Percentiles rank a stretch among this genome's conserved stretches.
phyloP scores from a whole-genome alignment of 2,888 invertebrate species.

The Habrosyne pyritoides region DNA sequence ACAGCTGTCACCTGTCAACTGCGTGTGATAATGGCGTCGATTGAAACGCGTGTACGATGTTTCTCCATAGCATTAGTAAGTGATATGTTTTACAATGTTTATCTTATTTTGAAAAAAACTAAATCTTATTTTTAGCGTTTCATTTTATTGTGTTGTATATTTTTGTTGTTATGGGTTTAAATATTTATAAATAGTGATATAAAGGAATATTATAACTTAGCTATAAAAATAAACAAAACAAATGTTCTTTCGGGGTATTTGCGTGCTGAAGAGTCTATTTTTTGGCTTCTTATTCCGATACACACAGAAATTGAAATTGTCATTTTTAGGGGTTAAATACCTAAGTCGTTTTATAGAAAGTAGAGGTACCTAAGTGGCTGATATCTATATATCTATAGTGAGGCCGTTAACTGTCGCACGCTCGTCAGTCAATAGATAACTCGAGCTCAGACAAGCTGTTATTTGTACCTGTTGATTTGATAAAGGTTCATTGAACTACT shows the following conservation, averaged over 20 bases:
- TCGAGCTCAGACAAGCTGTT: constrained; percentile 17
- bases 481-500: constrained; percentile 26
- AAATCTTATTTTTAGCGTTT: too few relatives aligned
- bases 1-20: constrained; percentile 64
- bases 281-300: too few relatives aligned
- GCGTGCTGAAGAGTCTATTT: too few relatives aligned
- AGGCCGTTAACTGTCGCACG: constrained; percentile 19
- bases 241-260: too few relatives aligned
- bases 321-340: too few relatives aligned
- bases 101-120: too few relatives aligned
- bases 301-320: too few relatives aligned
- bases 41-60: constrained; percentile 13
- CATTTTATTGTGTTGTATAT: too few relatives aligned
- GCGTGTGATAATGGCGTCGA: constrained; percentile 37
- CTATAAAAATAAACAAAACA: too few relatives aligned
- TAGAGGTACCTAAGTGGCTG: constrained; percentile 5
- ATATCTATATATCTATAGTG: constrained; percentile 15
- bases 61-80: background rate
- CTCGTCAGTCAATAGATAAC: constrained; percentile 27
- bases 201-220: too few relatives aligned
- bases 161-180: too few relatives aligned
- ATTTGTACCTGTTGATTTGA: constrained; percentile 25
- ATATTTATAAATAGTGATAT: too few relatives aligned
- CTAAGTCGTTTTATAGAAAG: background rate
- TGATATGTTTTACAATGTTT: background rate